Base-by-base conservation (phyloP, 2,797 vertebrate genomes). In the Ctenochaetus hawaiiensis region DNA sequence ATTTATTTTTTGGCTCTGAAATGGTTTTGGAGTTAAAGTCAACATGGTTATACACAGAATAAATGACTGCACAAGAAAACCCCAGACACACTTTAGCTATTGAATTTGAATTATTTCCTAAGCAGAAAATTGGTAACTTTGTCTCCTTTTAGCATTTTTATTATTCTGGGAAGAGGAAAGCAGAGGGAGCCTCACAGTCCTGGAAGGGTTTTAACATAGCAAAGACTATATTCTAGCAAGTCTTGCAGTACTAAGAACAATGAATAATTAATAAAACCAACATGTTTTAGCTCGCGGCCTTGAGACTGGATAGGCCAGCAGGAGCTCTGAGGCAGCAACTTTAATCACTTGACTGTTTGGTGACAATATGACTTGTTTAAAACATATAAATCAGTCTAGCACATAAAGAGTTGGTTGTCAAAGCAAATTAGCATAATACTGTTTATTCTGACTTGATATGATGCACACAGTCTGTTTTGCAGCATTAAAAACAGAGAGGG, bases 201-300 rank as follows among this genome's bases (percentile, higher is more conserved):
- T 74, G 39, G 47, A 45, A 68, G 64, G 45, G 60, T 66, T 77
- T 85, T 75, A 78, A 66, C 65, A 47, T 22, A 62, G 49, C 52
- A 64, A 76, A 77, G 65, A 83, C 66, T n/a, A 63, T 59, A 81
- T 70, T 84, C 20, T n/a, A 67, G 69, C 54, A 23, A 69, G 11
- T 47, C 52, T 58, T 52, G 58, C 59, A 57, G 65, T 17, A 20
- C 44, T 45, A 51, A 73, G 71, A 72, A 71, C 56, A 58, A 68
- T 82, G 58, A 81, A 86, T 78, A 76, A 82, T 78, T 58, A 72
- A 83, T 79, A 69, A 82, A 83, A 81, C 13, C 52, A 80, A 77
- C 66, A 57, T 63, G 39, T 72, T 80, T 67, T 60, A 75, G 73
- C 70, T 65, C 49, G 68, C 39, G 1, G 77, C 61, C 52, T 67